Base-by-base conservation (phyloP, 1,140 invertebrate species). In the Metopolophium dirhodum region DNA sequence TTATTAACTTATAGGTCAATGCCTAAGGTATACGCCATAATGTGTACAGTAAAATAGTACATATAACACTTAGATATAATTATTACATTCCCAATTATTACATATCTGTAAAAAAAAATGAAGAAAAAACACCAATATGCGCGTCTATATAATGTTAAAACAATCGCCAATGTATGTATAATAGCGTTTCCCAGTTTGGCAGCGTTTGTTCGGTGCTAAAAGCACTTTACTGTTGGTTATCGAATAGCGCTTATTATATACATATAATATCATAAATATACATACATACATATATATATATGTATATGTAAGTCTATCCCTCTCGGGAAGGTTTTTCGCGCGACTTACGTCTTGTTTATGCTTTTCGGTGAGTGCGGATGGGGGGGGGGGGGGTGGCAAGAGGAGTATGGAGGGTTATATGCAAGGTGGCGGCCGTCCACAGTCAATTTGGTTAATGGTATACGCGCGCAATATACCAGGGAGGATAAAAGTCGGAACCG, bases 361-460 rank as follows among this genome's bases (percentile, higher is more conserved):
- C n/a, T 9, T 35, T n/a, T 77, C 87, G 20, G 45, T 23, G 61
- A n/a, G 87, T 23, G 30, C 14, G 1, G 35, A 4, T 0, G 23
- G 1, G 9, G 37, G 54, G 23, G 23, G 23, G 1, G 9, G 37
- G 54, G 23, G 23, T 26, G 23, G 3, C 41, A 11, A 35, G 20
- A 18, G 11, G 45, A 11, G 4, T n/a, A 26, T 7, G 26, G 35
- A 41, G 54, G 35, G 37, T 30, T 26, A 26, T 91, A 92, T 83
- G 91, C 35, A 83, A 92, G 91, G 47, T 82, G 91, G 57, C 89
- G 37, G 61, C n/a, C 90, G 35, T 93, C 91, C 91, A 83, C 47
- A 93, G 91, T 93, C 91, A 93, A 93, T 93, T 93, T 93, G 91
- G 91, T 93, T 93, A 93, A 93, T 93, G 91, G 91, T 85, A 93